Base-by-base conservation (phyloP, 2,113 vertebrate species). In the Excalfactoria chinensis region DNA sequence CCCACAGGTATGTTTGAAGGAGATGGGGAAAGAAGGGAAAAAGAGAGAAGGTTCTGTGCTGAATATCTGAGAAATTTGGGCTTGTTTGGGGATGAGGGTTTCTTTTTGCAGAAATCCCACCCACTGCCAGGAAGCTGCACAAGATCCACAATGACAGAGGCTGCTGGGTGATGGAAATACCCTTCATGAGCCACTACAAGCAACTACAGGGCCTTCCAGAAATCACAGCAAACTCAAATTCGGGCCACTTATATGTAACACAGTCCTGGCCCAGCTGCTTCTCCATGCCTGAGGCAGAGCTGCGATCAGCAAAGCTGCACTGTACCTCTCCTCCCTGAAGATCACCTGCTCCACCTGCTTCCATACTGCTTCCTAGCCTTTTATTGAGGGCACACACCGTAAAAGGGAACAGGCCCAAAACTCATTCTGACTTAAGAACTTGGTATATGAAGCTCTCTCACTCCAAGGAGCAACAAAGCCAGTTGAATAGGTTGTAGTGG, bases 1-100 rank as follows among this genome's bases (percentile, higher is more conserved):
- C 94, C 96, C 96, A 97, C 94, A 97, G 93, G 96, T 97, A 96
- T 96, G 94, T 91, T 93, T 94, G 87, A 95, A 95, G 86, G 96
- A 80, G 77, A 82, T 73, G 84, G 70, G 73, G 85, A 89, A 64
- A 92, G 92, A 77, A 92, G 66, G 49, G 73, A 70, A 88, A 91
- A 93, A 97, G 89, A 97, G 89, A 96, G 94, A 94, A 88, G 55
- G 92, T 83, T 94, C 90, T 93, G 91, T 94, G 70, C 67, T 95
- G 78, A 90, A 74, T 88, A 93, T 87, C 92, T 88, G 58, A 91
- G 69, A 78, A 84, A 48, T 48, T 77, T 73, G 37, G 40, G 41
- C 53, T 93, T 86, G 79, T 95, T 71, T 93, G 51, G 51, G 64
- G 92, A 82, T 41, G 34, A 90, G 35, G 35, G 30, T 78, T 93